Conservation (phyloP, 2,888 invertebrate species). For the Didymodactylos carnosus region DNA sequence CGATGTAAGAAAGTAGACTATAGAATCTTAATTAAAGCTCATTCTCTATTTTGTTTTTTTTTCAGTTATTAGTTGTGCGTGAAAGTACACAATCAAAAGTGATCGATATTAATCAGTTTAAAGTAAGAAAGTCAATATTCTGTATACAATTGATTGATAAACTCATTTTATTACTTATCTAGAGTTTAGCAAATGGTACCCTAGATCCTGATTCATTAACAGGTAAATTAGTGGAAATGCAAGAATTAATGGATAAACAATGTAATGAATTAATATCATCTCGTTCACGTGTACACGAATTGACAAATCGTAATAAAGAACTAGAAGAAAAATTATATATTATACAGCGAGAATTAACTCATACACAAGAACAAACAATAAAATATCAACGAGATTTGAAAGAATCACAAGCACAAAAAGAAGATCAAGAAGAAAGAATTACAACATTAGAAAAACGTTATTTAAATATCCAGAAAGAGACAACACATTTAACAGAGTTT, state of each 20-base stretch:
- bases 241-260: slow-evolving; percentile 43
- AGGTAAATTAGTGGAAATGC: slow-evolving; percentile 38
- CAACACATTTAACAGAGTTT: slow-evolving; percentile 84
- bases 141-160: background rate
- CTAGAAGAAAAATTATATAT: slow-evolving; percentile 66
- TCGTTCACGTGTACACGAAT: slow-evolving; percentile 70
- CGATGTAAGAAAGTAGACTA: slow-evolving; percentile 63
- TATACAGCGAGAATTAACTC: slow-evolving; percentile 68
- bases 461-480: slow-evolving; percentile 88
- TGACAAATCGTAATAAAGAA: slow-evolving; percentile 56
- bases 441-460: slow-evolving; percentile 92
- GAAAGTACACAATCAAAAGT: background rate
- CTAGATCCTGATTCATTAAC: slow-evolving; percentile 43
- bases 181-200: slow-evolving; percentile 44
- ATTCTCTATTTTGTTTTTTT: too few species aligned
- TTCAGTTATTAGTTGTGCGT: background rate
- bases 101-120: background rate
- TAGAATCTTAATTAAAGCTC: too few species aligned
- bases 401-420: slow-evolving; percentile 37
- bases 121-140: too few species aligned
- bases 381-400: slow-evolving; percentile 66
- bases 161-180: slow-evolving; percentile 20
- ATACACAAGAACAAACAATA: slow-evolving; percentile 56
- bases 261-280: slow-evolving; percentile 70
- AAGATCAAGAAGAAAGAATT: slow-evolving; percentile 67